Conservation (phyloP, 2,113 vertebrate species). For the Lipophrys pholis region DNA sequence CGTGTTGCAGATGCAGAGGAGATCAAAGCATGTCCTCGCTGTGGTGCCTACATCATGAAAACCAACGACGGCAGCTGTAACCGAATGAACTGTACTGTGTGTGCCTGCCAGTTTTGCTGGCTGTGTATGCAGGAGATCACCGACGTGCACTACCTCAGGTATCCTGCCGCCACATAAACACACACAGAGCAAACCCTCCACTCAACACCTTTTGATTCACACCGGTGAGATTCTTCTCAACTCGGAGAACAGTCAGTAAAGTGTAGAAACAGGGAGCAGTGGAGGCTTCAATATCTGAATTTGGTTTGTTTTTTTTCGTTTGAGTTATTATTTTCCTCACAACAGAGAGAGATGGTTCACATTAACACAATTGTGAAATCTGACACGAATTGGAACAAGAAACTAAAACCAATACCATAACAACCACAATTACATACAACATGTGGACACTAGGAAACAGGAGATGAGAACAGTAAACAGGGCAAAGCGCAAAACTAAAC, state of each 20-base stretch:
- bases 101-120: slow-evolving; percentile 93
- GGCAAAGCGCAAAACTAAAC: too few relatives aligned
- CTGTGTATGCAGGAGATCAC: slow-evolving; percentile 92
- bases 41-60: slow-evolving; percentile 91
- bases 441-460: too few relatives aligned
- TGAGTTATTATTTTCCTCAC: too few relatives aligned
- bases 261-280: too few relatives aligned
- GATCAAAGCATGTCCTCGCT: slow-evolving; percentile 90
- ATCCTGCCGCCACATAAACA: slow-evolving; percentile 4
- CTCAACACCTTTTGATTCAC: neutral
- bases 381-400: too few relatives aligned
- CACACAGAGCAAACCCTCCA: neutral
- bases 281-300: too few relatives aligned
- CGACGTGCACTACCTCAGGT: slow-evolving; percentile 92
- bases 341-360: too few relatives aligned
- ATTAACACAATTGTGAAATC: too few relatives aligned
- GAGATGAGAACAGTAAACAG: too few relatives aligned
- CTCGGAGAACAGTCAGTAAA: neutral
- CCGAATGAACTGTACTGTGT: slow-evolving; percentile 90
- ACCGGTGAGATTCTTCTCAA: neutral
- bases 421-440: too few relatives aligned
- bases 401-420: too few relatives aligned
- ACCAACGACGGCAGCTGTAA: slow-evolving; percentile 92
- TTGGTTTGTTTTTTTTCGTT: too few relatives aligned
- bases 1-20: slow-evolving; percentile 82